Base-by-base conservation (phyloP, 2,888 invertebrate genomes). In the Calephelis perditalis region DNA sequence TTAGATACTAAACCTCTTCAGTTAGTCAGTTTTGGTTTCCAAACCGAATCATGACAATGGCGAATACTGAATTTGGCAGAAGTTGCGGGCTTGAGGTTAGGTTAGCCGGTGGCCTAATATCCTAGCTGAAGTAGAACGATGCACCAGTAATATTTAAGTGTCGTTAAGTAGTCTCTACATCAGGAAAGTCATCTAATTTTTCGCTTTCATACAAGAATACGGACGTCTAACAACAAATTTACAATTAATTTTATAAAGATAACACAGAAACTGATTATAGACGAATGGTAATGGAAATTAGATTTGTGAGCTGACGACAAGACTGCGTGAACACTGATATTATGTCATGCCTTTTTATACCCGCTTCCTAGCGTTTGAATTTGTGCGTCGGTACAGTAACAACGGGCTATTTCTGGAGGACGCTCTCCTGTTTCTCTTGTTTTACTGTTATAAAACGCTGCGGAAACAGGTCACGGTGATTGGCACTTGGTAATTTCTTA, bases 351-450 rank as follows among this genome's bases (percentile, higher is more conserved):
- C 65, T 72, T 71, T 78, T 77, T 75, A 78, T 71, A 75, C 71
- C 70, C 71, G 65, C 76, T 73, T 71, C 76, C 76, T 73, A 72
- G 68, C 69, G 80, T 77, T 78, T 84, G 82, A 80, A 82, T 81
- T 77, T 76, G 77, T 76, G 75, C 71, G 73, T 68, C 75, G 77
- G 74, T 75, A 71, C 73, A 73, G 74, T 75, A 71, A 75, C 74
- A 69, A 70, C 62, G 66, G 70, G 78, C 74, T 89, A 88, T 88
- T 88, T 87, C 70, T 70, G 81, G 84, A 80, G 68, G 78, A 71
- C 74, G 77, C 75, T 76, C 78, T 75, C 78, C 75, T 80, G 81
- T 78, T 81, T 80, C 74, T 81, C 73, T 79, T 76, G 73, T 77
- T 79, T 78, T 77, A 76, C 70, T 72, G 74, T 74, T 76, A 73